Evolutionary conservation across 2,888 invertebrate genomes (phyloP).

Genomic region (Vandiemenella viatica): DNA sequence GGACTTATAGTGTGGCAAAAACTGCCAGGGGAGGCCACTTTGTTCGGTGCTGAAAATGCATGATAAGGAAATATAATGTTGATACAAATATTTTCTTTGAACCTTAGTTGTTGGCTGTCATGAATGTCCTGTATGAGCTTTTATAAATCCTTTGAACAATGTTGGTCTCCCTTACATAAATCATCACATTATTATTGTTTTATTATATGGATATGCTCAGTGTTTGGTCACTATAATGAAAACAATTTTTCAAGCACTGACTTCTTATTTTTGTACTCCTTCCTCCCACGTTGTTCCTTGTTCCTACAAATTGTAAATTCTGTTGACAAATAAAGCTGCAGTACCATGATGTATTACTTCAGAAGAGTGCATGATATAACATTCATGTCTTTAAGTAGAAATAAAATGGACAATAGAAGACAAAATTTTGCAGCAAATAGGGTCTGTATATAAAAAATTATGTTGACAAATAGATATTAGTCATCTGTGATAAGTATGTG

Average conservation of each 20-base stretch:
- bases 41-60: slow-evolving; percentile 15
- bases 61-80: slow-evolving; percentile 14
- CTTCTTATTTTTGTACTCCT: slow-evolving; percentile 5
- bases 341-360: too few relatives aligned
- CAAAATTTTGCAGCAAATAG: too few relatives aligned
- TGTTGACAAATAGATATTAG: too few relatives aligned
- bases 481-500: too few relatives aligned
- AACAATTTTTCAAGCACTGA: slow-evolving; percentile 22
- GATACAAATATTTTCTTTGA: slow-evolving; percentile 19
- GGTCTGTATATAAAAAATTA: too few relatives aligned
- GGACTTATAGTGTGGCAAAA: slow-evolving; percentile 17
- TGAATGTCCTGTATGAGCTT: slow-evolving; percentile 22
- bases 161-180: slow-evolving; percentile 20
- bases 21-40: slow-evolving; percentile 17
- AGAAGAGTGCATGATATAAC: too few relatives aligned
- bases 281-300: too few relatives aligned
- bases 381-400: too few relatives aligned
- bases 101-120: slow-evolving; percentile 22
- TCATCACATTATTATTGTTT: slow-evolving; percentile 20
- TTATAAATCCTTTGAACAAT: slow-evolving; percentile 20
- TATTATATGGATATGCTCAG: slow-evolving; percentile 24
- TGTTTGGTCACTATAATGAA: slow-evolving; percentile 25
- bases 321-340: too few relatives aligned
- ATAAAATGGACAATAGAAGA: too few relatives aligned
- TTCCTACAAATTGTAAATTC: too few relatives aligned